phyloP scores from a whole-genome alignment of 2,113 vertebrate species.

The Capricornis sumatraensis region DNA sequence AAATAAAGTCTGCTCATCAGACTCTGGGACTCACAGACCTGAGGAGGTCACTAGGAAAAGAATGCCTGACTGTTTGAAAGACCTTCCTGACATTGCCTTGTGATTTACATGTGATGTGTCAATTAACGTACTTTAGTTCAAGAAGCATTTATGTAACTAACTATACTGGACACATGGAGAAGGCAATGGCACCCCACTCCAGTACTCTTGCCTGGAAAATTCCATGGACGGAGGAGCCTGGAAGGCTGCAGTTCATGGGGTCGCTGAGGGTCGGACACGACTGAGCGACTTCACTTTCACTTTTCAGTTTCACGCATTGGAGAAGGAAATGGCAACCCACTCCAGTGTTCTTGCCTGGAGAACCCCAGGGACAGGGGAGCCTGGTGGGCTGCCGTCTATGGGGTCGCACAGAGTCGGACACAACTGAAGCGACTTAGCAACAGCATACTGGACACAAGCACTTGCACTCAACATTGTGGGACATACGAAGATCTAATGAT shows the following conservation, averaged over 20 bases:
- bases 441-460: neutral
- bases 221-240: no score
- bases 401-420: no score
- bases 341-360: no score
- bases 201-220: no score
- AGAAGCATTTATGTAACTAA: neutral
- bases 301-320: no score
- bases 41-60: neutral
- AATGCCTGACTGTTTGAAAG: neutral
- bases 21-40: neutral
- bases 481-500: neutral
- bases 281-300: no score
- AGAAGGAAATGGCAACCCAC: no score
- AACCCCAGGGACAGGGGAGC: no score
- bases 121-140: neutral
- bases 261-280: rapidly evolving
- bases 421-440: no score
- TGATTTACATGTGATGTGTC: neutral
- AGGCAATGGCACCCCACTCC: no score
- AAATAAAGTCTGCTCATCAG: neutral
- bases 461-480: neutral
- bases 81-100: neutral
- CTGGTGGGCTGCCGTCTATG: no score
- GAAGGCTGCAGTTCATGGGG: no score
- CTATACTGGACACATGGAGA: neutral